phyloP scores from a whole-genome alignment of 2,797 vertebrate genomes.

The Artibeus jamaicensis region DNA sequence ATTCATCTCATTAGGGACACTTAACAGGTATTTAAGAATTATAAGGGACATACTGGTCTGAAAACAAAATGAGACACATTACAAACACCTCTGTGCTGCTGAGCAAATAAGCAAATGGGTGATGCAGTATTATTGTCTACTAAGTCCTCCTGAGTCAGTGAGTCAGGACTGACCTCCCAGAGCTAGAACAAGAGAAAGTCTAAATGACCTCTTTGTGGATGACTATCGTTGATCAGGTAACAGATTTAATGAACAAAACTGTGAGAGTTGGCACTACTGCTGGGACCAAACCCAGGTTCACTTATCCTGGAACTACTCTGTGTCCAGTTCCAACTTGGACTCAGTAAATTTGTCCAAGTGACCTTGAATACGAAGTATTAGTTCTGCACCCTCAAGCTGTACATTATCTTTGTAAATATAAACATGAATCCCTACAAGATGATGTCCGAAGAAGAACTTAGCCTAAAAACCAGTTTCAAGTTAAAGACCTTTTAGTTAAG shows the following conservation, averaged over 20 bases:
- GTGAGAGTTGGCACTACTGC: neutral
- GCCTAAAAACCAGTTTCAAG: neutral
- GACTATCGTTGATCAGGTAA: neutral
- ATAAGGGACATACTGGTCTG: neutral
- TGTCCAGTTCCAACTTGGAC: neutral
- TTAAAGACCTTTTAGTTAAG: neutral
- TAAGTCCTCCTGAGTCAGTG: neutral
- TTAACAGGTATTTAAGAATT: neutral
- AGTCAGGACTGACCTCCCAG: neutral
- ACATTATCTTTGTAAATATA: neutral
- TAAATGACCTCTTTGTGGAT: neutral
- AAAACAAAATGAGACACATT: conserved; percentile 17
- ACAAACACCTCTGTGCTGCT: neutral
- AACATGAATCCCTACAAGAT: neutral
- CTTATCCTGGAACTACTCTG: neutral
- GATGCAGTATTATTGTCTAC: neutral
- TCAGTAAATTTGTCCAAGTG: neutral
- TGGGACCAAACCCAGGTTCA: neutral
- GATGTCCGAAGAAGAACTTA: neutral
- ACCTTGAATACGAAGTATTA: neutral
- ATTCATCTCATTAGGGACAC: neutral
- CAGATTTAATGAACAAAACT: neutral
- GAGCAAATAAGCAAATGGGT: neutral
- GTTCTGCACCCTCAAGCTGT: neutral
- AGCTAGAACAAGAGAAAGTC: neutral